A percentile compares a stretch with the other conserved stretches of the same genome.
Evolutionary conservation across 2,113 vertebrate species (phyloP).

Genomic region (Vidua macroura): DNA sequence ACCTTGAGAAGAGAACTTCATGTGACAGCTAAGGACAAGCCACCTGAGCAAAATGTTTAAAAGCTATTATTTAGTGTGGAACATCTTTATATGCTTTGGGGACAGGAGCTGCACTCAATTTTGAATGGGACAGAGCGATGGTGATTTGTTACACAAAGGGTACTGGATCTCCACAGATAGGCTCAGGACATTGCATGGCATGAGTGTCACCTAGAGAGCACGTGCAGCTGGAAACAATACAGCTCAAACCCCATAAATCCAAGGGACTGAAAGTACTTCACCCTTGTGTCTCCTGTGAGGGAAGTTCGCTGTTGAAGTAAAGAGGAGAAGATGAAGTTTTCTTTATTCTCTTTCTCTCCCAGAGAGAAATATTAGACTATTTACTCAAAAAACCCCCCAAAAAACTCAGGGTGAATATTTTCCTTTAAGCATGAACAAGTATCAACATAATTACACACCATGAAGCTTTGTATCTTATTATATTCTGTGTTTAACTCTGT

Average conservation of each 20-base stretch:
- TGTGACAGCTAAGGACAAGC: background rate
- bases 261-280: background rate
- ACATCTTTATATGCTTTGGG: background rate
- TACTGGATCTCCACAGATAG: background rate
- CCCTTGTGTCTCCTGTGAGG: background rate
- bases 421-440: background rate
- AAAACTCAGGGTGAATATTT: background rate
- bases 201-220: background rate
- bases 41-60: background rate
- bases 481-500: background rate
- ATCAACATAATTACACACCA: background rate
- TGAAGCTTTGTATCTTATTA: background rate
- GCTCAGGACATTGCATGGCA: background rate
- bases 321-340: background rate
- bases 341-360: background rate
- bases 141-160: background rate
- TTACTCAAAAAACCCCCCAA: background rate
- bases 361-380: background rate
- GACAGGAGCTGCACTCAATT: background rate
- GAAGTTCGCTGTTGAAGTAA: background rate
- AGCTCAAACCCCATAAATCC: background rate
- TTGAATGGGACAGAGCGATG: background rate
- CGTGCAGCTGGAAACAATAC: background rate
- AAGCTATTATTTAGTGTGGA: background rate
- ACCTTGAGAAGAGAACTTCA: background rate